Conservation (phyloP, 2,797 vertebrate species). For the Lacerta bilineata region DNA sequence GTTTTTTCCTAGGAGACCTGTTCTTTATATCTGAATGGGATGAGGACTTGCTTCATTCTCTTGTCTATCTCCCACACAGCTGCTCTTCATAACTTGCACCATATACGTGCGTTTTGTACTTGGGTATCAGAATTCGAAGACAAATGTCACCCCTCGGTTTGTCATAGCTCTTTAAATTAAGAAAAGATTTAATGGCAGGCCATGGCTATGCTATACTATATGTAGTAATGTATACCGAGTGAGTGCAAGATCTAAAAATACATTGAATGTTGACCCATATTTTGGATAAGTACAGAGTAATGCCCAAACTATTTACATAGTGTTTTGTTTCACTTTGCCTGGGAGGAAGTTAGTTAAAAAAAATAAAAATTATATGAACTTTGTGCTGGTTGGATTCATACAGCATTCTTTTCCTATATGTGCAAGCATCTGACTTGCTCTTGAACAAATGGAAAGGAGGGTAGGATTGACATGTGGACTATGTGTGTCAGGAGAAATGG, state of each 20-base stretch:
- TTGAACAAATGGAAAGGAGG: background rate
- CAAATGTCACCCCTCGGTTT: constrained; percentile 59
- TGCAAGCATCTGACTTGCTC: background rate
- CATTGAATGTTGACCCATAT: constrained; percentile 55
- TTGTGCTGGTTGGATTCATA: background rate
- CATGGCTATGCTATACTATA: constrained; percentile 59
- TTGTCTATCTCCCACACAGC: background rate
- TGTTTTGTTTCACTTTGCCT: constrained; percentile 53
- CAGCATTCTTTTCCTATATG: background rate
- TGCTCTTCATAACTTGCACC: background rate
- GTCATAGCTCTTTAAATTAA: constrained; percentile 53
- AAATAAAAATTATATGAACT: background rate
- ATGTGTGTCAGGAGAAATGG: background rate
- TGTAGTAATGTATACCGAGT: constrained; percentile 59
- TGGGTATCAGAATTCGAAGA: background rate
- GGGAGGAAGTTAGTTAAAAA: background rate
- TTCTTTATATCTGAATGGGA: background rate
- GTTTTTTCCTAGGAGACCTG: background rate
- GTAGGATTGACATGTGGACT: background rate
- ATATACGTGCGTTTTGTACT: constrained; percentile 13
- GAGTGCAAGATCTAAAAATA: constrained; percentile 61
- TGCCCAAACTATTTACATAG: constrained; percentile 49
- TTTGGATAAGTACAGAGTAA: constrained; percentile 57
- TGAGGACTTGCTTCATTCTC: background rate
- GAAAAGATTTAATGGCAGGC: constrained; percentile 50